Conservation (phyloP, 1,140 invertebrate genomes). For the Halictus rubicundus region DNA sequence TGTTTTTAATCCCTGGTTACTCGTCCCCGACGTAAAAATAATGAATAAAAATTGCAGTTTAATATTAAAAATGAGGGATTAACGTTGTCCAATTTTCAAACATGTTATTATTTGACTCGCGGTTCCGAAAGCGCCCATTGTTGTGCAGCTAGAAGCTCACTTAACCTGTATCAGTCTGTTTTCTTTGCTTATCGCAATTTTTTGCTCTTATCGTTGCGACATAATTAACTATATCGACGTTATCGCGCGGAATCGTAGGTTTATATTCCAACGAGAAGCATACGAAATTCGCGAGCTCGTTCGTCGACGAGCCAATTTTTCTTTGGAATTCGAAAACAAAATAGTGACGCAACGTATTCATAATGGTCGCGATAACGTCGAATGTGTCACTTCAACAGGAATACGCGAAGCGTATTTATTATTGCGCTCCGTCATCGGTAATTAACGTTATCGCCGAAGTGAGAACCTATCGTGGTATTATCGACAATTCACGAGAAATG, state of each 20-base stretch:
- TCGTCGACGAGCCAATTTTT: too few species aligned
- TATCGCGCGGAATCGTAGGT: conserved; percentile 24
- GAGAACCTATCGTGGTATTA: conserved; percentile 16
- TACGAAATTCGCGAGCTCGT: neutral
- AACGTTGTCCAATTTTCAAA: too few species aligned
- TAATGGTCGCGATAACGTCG: too few species aligned
- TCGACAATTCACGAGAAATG: conserved; percentile 1
- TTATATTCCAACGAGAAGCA: neutral
- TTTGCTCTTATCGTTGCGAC: conserved; percentile 35
- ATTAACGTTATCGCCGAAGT: conserved; percentile 35
- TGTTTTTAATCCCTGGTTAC: too few species aligned
- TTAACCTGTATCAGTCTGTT: neutral
- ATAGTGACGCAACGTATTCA: too few species aligned
- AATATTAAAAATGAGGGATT: too few species aligned
- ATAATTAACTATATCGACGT: conserved; percentile 36
- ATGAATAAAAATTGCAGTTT: too few species aligned
- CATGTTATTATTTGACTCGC: too few species aligned
- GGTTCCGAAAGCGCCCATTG: neutral
- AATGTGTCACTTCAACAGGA: neutral
- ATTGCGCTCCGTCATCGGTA: conserved; percentile 24
- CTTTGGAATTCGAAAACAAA: too few species aligned
- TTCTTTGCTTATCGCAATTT: conserved; percentile 8
- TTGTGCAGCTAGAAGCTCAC: neutral
- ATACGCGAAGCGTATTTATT: neutral
- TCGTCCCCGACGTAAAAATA: too few species aligned